Percentiles rank a stretch among this genome's conserved stretches.
These are phyloP conservation scores for Ciconia stormi DNA, from an alignment of 2,113 vertebrate species.

Conservation along the genomic window DNA sequence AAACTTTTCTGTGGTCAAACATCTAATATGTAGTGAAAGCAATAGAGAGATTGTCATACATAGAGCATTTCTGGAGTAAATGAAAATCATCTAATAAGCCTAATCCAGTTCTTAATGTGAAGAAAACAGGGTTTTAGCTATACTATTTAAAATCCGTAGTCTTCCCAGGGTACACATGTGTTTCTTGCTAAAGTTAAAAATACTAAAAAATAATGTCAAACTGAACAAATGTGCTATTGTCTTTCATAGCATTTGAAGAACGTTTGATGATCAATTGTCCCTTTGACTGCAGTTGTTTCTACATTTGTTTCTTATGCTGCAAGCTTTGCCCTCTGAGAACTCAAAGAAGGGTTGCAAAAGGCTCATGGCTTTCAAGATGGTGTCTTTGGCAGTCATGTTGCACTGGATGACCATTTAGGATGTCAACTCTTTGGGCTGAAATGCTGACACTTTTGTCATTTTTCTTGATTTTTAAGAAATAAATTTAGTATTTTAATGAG, in stretches of 20 bases:
- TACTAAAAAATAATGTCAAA: not conserved
- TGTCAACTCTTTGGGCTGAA: not conserved
- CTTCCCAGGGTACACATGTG: not conserved
- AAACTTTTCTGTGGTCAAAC: not conserved
- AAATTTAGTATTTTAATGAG: not conserved
- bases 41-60: not conserved
- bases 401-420: not conserved
- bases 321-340: not conserved
- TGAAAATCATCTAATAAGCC: accelerated
- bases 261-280: not conserved
- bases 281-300: not conserved
- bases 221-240: not conserved
- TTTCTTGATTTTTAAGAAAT: not conserved
- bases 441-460: not conserved
- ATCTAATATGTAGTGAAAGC: not conserved
- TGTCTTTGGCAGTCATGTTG: not conserved
- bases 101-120: not conserved
- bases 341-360: not conserved
- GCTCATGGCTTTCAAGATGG: not conserved
- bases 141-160: not conserved
- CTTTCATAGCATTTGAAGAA: not conserved
- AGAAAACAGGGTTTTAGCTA: not conserved
- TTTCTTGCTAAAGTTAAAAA: not conserved
- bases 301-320: not conserved
- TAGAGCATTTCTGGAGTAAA: not conserved